Evolutionary conservation across 2,888 invertebrate genomes (phyloP).

Genomic region (Drosophila melanocephala): DNA sequence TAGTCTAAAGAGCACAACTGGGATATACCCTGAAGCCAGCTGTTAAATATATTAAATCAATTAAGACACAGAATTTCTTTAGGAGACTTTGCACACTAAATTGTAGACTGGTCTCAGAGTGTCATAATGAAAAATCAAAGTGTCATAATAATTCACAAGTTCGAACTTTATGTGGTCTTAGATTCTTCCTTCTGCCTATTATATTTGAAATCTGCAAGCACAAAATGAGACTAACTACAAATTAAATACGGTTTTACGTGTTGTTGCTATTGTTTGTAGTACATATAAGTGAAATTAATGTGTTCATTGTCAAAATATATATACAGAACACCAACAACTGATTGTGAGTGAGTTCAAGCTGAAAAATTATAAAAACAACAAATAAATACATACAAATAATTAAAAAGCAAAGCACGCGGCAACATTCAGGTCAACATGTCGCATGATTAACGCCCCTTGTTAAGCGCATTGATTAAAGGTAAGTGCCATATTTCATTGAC

Average conservation of each 20-base stretch:
- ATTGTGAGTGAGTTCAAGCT: conserved; percentile 21
- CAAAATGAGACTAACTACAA: conserved; percentile 14
- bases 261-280: conserved; percentile 1
- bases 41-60: not conserved
- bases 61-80: not conserved
- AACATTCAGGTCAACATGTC: conserved; percentile 54
- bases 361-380: conserved; percentile 4
- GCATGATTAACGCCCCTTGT: conserved; percentile 66
- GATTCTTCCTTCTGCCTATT: not conserved
- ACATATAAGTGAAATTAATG: conserved; percentile 7
- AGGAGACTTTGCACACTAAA: not conserved
- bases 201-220: not conserved
- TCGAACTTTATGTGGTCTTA: not conserved
- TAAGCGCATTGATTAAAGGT: conserved; percentile 62
- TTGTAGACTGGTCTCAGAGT: not conserved
- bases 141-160: not conserved
- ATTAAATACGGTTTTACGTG: not conserved
- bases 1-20: not conserved
- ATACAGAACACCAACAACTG: conserved; percentile 7
- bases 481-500: conserved; percentile 58
- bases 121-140: not conserved
- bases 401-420: conserved; percentile 14
- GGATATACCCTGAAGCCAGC: not conserved
- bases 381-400: conserved; percentile 18
- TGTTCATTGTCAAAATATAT: not conserved